Evolutionary conservation across 2,113 vertebrate genomes (phyloP), one percentile per base, ranked within the genome.

Genomic region (Gavia stellata): DNA sequence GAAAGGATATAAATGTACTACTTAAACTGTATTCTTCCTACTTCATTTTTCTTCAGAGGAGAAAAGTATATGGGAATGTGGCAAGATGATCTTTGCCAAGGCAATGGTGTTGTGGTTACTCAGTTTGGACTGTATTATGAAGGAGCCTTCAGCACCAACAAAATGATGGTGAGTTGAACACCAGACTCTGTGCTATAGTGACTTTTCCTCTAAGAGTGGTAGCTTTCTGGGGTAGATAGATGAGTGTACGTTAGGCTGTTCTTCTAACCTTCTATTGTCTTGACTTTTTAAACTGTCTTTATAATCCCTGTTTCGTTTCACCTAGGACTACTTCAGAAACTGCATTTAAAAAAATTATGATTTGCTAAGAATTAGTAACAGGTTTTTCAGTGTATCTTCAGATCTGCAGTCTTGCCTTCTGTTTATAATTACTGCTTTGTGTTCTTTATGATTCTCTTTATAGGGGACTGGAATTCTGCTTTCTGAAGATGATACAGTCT

Each of bases 21-120:
- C n/a, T 79, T 67, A 47, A 6, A 33, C 17, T 42, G 7, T 63
- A 8, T 65, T 92, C 74, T 78, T 89, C 42, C 26, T 62, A 16
- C 14, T 89, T 88, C 1, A 1, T 93, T 92, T 85, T 74, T 91
- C 36, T 96, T 94, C 77, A 99, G 99, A 93, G 99, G 99, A 40
- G 99, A 99, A 94, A 99, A 99, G 97, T 99, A 99, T 80, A 99
- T 99, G 99, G 99, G 99, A 50, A 98, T 98, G 98, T 99, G 99
- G 99, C 99, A 99, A 90, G 99, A 99, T 80, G 98, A 99, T 86
- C 93, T 97, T 80, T 98, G 99, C 61, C 99, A 99, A 86, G 99
- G 99, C 62, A 98, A 98, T 12, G 99, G 99, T n/a, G 98, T 99
- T 17, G 99, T 99, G 40, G 99, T 99, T 81, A 99, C 99, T 29